phyloP scores from a whole-genome alignment of 35 echinoderm and acorn worm genomes.

The Diadema setosum region DNA sequence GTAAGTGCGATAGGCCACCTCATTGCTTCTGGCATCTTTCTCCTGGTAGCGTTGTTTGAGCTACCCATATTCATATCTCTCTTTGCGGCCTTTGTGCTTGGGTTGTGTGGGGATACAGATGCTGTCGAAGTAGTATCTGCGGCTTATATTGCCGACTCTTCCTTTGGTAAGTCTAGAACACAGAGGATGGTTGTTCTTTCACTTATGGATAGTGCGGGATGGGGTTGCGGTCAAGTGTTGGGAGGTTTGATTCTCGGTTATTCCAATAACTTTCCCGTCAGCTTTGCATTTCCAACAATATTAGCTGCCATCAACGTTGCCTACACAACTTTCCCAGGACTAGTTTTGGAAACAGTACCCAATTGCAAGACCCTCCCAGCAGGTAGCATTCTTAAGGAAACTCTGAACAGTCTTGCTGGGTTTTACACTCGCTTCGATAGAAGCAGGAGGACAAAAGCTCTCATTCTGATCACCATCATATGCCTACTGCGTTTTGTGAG shows the following conservation, averaged over 20 bases:
- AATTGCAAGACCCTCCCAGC: not conserved
- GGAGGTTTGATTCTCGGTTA: slow-evolving; percentile 2
- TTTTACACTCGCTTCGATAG: not conserved
- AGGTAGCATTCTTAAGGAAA: not conserved
- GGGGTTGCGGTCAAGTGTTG: not conserved
- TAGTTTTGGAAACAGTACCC: slow-evolving; percentile 16
- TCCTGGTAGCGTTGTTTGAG: not conserved
- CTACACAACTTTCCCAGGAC: not conserved
- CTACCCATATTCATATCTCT: not conserved
- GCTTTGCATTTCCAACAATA: not conserved
- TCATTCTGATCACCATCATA: not conserved
- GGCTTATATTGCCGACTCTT: slow-evolving; percentile 32
- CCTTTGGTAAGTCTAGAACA: not conserved
- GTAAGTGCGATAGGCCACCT: slow-evolving; percentile 3
- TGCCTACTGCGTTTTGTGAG: not conserved
- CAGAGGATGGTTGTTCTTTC: not conserved
- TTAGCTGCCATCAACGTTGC: not conserved
- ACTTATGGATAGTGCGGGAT: not conserved
- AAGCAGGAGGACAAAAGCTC: not conserved
- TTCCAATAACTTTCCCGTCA: not conserved
- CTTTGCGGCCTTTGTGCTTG: not conserved
- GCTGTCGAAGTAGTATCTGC: not conserved
- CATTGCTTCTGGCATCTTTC: not conserved
- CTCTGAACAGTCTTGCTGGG: not conserved
- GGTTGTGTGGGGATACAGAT: slow-evolving; percentile 13